phyloP scores from a whole-genome alignment of 2,888 invertebrate species.

The Melinaea marsaeus region DNA sequence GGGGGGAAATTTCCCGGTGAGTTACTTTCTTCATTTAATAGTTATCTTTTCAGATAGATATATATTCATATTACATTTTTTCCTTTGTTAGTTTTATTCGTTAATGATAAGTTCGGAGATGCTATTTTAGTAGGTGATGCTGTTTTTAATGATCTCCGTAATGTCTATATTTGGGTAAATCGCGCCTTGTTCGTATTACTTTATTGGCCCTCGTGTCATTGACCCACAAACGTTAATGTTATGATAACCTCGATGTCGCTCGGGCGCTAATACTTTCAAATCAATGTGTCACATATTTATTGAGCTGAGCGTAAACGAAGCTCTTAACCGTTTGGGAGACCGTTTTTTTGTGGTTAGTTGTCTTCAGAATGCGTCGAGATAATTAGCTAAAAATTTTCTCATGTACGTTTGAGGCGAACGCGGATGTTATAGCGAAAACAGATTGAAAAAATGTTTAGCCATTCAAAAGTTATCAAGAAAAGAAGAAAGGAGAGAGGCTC shows the following conservation, averaged over 20 bases:
- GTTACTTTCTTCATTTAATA: conserved; percentile 19
- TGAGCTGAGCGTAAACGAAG: too few species aligned
- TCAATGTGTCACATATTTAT: not conserved
- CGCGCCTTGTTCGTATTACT: not conserved
- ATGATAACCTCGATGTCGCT: conserved; percentile 4
- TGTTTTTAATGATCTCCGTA: not conserved
- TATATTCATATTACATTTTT: too few species aligned
- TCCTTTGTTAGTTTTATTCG: not conserved
- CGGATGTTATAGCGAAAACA: too few species aligned
- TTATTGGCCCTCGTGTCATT: conserved; percentile 8
- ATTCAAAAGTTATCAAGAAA: too few species aligned
- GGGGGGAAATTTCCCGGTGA: conserved; percentile 85
- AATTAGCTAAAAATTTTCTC: too few species aligned
- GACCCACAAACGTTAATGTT: conserved; percentile 17
- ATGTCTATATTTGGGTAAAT: not conserved
- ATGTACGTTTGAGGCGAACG: too few species aligned
- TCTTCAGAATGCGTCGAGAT: too few species aligned
- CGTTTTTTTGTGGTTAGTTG: too few species aligned
- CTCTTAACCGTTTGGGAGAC: not conserved
- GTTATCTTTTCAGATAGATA: not conserved
- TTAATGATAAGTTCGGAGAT: not conserved
- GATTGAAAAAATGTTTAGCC: too few species aligned
- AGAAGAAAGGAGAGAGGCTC: too few species aligned
- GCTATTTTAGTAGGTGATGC: too few species aligned
- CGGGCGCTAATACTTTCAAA: not conserved